Conservation (phyloP, 1,140 invertebrate genomes). For the Oppia nitens region DNA sequence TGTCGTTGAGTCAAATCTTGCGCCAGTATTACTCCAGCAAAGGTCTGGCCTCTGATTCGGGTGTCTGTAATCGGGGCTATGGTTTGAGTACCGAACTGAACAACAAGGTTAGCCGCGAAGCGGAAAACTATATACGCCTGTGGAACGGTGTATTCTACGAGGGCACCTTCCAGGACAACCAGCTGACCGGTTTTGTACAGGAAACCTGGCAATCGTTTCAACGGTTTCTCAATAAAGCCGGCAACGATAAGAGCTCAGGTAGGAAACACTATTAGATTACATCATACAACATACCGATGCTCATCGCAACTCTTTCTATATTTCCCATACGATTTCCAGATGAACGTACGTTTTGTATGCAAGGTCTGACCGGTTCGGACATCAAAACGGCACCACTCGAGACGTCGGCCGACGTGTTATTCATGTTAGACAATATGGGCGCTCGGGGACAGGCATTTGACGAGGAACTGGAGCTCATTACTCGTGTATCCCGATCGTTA, state of each 20-base stretch:
- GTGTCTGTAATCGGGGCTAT: not conserved
- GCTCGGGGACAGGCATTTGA: not conserved
- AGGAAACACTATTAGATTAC: not conserved
- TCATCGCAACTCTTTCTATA: too few relatives aligned
- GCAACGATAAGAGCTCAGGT: not conserved
- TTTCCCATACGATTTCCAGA: not conserved
- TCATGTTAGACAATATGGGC: conserved; percentile 5
- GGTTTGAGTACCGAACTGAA: not conserved
- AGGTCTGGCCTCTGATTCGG: not conserved
- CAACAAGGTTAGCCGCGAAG: not conserved
- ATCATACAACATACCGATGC: not conserved
- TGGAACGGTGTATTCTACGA: conserved; percentile 1
- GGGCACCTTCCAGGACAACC: not conserved
- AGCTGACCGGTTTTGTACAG: not conserved
- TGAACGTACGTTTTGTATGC: not conserved
- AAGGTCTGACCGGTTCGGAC: not conserved
- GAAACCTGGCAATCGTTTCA: not conserved
- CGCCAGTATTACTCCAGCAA: conserved; percentile 7
- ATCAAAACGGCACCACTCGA: not conserved
- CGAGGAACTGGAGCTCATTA: conserved; percentile 1
- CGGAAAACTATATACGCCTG: not conserved
- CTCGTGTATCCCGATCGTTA: not conserved
- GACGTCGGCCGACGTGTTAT: not conserved
- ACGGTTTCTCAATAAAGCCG: not conserved
- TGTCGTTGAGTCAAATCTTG: conserved; percentile 13